Evolutionary conservation across 92 coral and sea anemone species (phyloP).

Genomic region (Palythoa grandis): DNA sequence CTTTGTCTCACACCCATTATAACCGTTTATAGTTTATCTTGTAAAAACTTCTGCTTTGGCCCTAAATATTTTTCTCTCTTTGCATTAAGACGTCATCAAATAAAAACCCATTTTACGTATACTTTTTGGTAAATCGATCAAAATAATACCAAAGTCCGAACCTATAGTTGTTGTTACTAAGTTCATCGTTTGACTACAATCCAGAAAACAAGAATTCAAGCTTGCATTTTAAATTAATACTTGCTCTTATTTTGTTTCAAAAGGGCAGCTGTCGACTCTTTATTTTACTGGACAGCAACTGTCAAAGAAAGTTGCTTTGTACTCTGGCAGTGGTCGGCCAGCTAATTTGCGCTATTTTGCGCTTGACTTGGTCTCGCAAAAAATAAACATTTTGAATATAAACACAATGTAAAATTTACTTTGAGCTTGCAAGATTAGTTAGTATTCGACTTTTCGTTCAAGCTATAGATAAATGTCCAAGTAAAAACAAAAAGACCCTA

Average conservation of each 20-base stretch:
- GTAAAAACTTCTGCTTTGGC: neutral
- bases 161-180: neutral
- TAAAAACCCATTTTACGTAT: neutral
- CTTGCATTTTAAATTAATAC: neutral
- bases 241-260: neutral
- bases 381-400: slow-evolving; percentile 39
- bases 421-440: slow-evolving; percentile 15
- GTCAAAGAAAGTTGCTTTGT: neutral
- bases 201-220: neutral
- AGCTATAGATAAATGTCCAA: neutral
- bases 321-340: neutral
- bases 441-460: neutral
- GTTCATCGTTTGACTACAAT: neutral
- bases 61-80: neutral
- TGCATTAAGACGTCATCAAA: neutral
- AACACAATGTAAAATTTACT: slow-evolving; percentile 17
- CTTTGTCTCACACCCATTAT: neutral
- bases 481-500: neutral
- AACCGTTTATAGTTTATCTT: neutral
- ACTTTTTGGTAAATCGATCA: neutral
- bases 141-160: neutral
- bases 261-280: neutral
- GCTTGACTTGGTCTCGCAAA: slow-evolving; percentile 33
- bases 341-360: neutral
- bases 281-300: neutral